Base-by-base conservation (phyloP, 2,797 vertebrate species). In the Periophthalmus magnuspinnatus region DNA sequence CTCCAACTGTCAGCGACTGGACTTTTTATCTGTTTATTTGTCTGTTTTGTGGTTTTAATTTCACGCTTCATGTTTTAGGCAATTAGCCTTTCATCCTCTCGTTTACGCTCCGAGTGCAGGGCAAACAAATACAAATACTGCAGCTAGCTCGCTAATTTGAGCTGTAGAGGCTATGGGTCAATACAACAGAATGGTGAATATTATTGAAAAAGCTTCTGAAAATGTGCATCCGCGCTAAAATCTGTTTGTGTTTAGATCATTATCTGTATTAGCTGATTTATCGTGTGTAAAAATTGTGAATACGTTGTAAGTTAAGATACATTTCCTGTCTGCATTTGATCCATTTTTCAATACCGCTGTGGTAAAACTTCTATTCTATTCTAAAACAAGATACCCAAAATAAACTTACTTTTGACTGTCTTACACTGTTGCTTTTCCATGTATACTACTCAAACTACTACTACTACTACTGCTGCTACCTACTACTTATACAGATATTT, bases 1-100 rank as follows among this genome's bases (percentile, higher is more conserved):
- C 69, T 82, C 77, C 70, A 84, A 82, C 78, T 82, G 75, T 3
- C 47, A 80, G 67, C 76, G 65, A 71, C 73, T 80, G 71, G 77
- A 68, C 57, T 75, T 71, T 77, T 75, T 69, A 83, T 84, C 84
- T 80, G 5, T 73, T 85, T 61, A 80, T 85, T 70, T 80, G 84
- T 84, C 78, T 62, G 67, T 81, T 65, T 79, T 89, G 75, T 69
- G 71, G 84, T 83, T 83, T 77, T 72, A 47, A 86, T 91, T 89
- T 88, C 85, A 86, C 65, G 77, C 82, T 82, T 81, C 65, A 79
- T 79, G 72, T 88, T 86, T 75, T 70, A 69, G 63, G 73, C 71
- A 84, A 87, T 88, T 89, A 84, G 67, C 79, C 69, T 85, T 83
- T 86, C 78, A 69, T 62, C 69, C 69, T 55, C 72, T 75, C 56